Evolutionary conservation across 2,797 vertebrate genomes (phyloP).

Genomic region (Limnodromus scolopaceus): DNA sequence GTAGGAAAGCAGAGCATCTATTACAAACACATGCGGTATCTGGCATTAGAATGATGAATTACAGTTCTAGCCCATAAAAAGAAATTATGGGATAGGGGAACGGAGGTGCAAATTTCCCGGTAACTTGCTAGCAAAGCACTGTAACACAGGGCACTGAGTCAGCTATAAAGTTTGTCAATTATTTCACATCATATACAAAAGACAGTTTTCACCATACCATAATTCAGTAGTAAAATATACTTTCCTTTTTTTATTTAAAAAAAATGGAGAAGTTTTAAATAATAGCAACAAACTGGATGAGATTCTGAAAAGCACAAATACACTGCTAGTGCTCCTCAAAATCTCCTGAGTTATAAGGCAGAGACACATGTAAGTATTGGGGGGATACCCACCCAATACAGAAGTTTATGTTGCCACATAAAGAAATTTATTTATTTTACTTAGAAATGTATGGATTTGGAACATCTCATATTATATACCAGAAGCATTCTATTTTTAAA

Average conservation of each 20-base stretch:
- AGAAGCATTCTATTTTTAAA: not conserved
- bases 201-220: not conserved
- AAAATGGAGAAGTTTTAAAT: not conserved
- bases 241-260: not conserved
- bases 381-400: no score
- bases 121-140: not conserved
- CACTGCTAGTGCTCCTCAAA: not conserved
- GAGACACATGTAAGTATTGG: not conserved
- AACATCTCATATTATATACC: not conserved
- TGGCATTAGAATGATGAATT: not conserved
- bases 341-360: not conserved
- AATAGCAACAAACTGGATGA: not conserved
- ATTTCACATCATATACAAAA: not conserved
- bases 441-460: not conserved
- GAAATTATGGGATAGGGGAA: not conserved
- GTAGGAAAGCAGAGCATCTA: not conserved
- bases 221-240: not conserved
- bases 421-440: not conserved
- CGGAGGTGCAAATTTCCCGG: not conserved
- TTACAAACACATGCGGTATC: not conserved
- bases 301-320: not conserved
- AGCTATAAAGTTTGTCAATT: not conserved
- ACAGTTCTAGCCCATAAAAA: not conserved
- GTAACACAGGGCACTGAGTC: not conserved
- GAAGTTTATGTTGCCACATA: not conserved